phyloP scores from a whole-genome alignment of 2,797 vertebrate species.

The Poecilia velifera region DNA sequence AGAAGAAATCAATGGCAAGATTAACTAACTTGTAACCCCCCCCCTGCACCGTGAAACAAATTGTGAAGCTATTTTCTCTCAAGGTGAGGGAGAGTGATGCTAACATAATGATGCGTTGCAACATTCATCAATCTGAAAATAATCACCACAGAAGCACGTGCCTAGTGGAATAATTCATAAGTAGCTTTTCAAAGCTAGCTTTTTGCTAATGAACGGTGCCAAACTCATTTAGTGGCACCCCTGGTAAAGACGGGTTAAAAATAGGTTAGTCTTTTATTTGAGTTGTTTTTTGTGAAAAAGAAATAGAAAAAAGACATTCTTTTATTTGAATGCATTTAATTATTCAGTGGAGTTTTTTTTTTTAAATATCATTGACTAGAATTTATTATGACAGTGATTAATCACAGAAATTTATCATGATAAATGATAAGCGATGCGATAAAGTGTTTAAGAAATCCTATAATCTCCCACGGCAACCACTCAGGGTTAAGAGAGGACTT shows the following conservation, averaged over 20 bases:
- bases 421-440: too few species aligned
- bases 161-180: not conserved
- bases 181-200: not conserved
- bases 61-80: not conserved
- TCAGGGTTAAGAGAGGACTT: too few species aligned
- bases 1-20: conserved; percentile 42
- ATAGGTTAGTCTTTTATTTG: not conserved
- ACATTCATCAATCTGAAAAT: not conserved
- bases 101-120: not conserved
- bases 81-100: not conserved
- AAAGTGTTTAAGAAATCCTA: too few species aligned
- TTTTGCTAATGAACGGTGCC: not conserved
- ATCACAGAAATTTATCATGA: too few species aligned
- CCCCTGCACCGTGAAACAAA: not conserved
- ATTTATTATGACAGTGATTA: too few species aligned
- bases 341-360: not conserved
- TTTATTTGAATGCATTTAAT: not conserved
- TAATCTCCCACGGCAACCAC: too few species aligned
- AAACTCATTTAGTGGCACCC: not conserved
- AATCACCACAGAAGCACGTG: not conserved
- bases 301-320: not conserved
- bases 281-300: not conserved
- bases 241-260: not conserved
- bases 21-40: conserved; percentile 17
- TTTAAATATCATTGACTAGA: not conserved